phyloP scores from a whole-genome alignment of 2,797 vertebrate species.

The Phrynocephalus forsythii region DNA sequence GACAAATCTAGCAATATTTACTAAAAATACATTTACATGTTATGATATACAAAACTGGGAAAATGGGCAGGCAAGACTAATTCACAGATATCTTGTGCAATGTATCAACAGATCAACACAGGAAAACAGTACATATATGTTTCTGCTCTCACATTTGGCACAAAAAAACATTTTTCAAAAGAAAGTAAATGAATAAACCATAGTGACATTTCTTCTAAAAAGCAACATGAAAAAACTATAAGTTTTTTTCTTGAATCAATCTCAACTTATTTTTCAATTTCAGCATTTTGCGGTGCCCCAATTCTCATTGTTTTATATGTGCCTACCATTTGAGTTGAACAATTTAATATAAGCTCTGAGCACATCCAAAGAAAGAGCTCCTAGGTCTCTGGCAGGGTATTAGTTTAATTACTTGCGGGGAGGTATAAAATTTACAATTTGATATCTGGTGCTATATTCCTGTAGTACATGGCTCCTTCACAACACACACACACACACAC shows the following conservation, averaged over 20 bases:
- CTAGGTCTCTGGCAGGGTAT: background rate
- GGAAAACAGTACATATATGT: background rate
- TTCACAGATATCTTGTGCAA: background rate
- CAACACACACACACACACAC: conserved; percentile 35
- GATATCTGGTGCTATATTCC: conserved; percentile 20
- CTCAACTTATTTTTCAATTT: conserved; percentile 25
- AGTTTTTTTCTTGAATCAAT: background rate
- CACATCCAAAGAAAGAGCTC: conserved; percentile 30
- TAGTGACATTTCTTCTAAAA: conserved; percentile 13
- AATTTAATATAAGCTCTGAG: conserved; percentile 32
- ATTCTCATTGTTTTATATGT: conserved; percentile 5
- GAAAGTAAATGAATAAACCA: background rate
- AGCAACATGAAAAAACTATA: background rate
- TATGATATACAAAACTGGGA: background rate
- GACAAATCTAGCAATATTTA: background rate
- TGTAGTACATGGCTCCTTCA: background rate
- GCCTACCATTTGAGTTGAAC: conserved; percentile 13
- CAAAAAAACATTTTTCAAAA: conserved; percentile 34
- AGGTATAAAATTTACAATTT: conserved; percentile 41
- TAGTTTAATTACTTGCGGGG: conserved; percentile 46
- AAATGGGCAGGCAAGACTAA: background rate
- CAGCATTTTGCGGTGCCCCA: background rate
- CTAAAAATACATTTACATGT: background rate
- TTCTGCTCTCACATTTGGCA: conserved; percentile 36
- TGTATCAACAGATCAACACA: conserved; percentile 7